A percentile compares a stretch with the other conserved stretches of the same genome.
phyloP scores from a whole-genome alignment of 2,113 vertebrate genomes.

The Hemibates koningsi region DNA sequence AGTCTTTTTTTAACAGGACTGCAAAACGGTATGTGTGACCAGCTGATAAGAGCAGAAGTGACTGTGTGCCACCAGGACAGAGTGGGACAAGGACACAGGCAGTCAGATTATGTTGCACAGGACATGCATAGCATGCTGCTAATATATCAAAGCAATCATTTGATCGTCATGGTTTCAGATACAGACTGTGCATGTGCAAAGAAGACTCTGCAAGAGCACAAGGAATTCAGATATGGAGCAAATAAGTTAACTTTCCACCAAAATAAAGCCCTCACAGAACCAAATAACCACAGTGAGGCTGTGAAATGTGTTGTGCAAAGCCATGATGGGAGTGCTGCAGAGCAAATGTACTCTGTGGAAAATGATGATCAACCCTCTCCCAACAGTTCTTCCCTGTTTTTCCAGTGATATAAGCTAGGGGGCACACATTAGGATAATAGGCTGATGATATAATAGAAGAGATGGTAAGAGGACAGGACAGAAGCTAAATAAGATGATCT shows the following conservation, averaged over 20 bases:
- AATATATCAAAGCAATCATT: neutral
- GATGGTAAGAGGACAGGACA: neutral
- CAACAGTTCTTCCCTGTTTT: neutral
- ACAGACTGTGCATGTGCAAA: neutral
- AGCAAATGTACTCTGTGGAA: neutral
- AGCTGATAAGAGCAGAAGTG: conserved; percentile 41
- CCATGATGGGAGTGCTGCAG: neutral
- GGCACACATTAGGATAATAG: neutral
- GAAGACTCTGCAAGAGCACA: neutral
- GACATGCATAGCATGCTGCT: neutral
- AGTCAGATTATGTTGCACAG: neutral
- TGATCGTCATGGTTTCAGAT: neutral
- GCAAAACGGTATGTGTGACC: neutral
- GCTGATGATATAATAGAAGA: neutral
- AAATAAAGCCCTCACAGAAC: neutral
- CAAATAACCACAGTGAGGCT: neutral
- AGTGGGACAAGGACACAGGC: conserved; percentile 14
- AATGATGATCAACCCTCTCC: neutral
- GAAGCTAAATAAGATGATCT: neutral
- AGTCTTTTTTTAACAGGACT: neutral
- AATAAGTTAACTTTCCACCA: neutral
- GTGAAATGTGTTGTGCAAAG: neutral
- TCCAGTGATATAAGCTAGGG: neutral
- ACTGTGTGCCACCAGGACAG: conserved; percentile 30
- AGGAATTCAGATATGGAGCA: neutral